Base-by-base conservation (phyloP, 2,888 invertebrate genomes). In the Phalangium opilio region DNA sequence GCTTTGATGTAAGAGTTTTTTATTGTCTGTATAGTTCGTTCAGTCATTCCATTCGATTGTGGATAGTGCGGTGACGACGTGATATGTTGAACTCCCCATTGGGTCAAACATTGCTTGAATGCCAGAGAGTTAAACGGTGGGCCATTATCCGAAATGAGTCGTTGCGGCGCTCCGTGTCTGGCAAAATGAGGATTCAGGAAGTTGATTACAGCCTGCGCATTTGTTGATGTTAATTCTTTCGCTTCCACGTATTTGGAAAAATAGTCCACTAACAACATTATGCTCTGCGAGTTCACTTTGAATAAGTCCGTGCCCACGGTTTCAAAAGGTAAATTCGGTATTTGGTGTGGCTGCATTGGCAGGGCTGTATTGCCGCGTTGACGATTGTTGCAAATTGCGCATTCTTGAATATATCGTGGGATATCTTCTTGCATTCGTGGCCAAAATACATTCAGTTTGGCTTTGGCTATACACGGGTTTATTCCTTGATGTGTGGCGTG, bases 221-320 rank as follows among this genome's bases (percentile, higher is more conserved):
- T 38, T 38, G 33, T 43, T 11, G 32, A 11, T 20, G 43, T 27
- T 8, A 43, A 27, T 33, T 27, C 15, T 32, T 43, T 27, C 11
- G 39, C 14, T 17, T 43, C 43, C 18, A 43, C 34, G 33, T 36
- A 47, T 17, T 47, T 47, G 19, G 41, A 33, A n/a, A 46, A 46
- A 17, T 46, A 46, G 21, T 46, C 45, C 10, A 41, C 27, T 5
- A 46, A 14, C 21, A 46, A 27, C 11, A 45, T 20, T 15, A 40
- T 40, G 2, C 32, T 45, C 8, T 18, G 11, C 27, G 27, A 40
- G 2, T 39, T 1, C 7, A 45, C 12, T 32, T 27, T 27, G 40
- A 45, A 45, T 18, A 45, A 39, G 4, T 39, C 32, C 15, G 40
- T 32, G 10, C 40, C 32, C 39, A 39, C 40, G 12, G 21, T 39